phyloP scores from a whole-genome alignment of 2,797 vertebrate genomes.

The Echeneis naucrates region DNA sequence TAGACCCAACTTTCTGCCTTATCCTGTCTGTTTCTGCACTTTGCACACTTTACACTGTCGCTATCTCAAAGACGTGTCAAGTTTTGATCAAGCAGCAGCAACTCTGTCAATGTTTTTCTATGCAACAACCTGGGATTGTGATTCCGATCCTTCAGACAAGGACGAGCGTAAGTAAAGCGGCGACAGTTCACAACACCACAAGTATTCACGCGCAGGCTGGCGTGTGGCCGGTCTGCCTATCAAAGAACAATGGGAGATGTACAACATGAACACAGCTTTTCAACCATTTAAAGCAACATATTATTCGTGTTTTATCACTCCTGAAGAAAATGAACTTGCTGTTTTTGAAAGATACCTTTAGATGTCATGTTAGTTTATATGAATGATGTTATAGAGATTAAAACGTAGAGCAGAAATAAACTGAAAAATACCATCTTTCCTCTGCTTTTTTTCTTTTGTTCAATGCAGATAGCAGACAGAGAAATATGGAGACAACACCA shows the following conservation, averaged over 20 bases:
- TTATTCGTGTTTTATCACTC: constrained; percentile 62
- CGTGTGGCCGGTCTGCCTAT: constrained; percentile 11
- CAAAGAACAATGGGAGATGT: constrained; percentile 11
- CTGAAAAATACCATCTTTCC: constrained; percentile 8
- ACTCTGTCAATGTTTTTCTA: constrained; percentile 78
- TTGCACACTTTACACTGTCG: constrained; percentile 66
- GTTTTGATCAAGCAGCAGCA: constrained; percentile 51
- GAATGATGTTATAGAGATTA: constrained; percentile 58
- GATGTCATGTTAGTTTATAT: constrained; percentile 64
- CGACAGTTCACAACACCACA: constrained; percentile 19
- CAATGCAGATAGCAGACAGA: background rate
- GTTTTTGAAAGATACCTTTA: constrained; percentile 60
- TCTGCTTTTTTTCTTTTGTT: constrained; percentile 19
- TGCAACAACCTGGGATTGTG: constrained; percentile 75
- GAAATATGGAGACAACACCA: background rate
- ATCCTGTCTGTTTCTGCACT: constrained; percentile 76
- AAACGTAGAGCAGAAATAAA: constrained; percentile 57
- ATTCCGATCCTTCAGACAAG: constrained; percentile 32
- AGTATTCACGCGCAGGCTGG: constrained; percentile 26
- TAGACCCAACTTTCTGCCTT: constrained; percentile 75
- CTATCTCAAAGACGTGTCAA: constrained; percentile 41
- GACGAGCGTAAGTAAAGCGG: constrained; percentile 11
- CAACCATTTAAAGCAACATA: constrained; percentile 46
- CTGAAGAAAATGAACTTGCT: constrained; percentile 37
- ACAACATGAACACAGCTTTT: constrained; percentile 38